A percentile compares a stretch with the other conserved stretches of the same genome.
phyloP scores from a whole-genome alignment of 2,797 vertebrate species.

The Bovichtus diacanthus region DNA sequence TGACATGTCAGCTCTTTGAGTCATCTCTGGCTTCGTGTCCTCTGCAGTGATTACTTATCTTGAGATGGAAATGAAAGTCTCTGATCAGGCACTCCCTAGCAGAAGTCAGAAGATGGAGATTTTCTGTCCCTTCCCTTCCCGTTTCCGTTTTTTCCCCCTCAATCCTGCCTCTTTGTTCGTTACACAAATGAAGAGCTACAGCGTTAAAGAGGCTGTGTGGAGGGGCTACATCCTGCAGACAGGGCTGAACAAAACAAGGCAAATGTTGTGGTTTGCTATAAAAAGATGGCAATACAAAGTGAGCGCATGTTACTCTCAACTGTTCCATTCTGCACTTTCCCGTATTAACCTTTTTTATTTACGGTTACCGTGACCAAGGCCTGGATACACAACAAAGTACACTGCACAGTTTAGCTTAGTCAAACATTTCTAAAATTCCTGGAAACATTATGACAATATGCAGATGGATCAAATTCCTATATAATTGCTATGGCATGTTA shows the following conservation, averaged over 20 bases:
- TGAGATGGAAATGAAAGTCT: constrained; percentile 31
- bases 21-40: constrained; percentile 22
- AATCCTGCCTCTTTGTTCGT: constrained; percentile 34
- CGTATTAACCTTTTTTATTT: constrained; percentile 2
- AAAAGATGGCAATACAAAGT: not conserved
- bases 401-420: too few species aligned
- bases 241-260: constrained; percentile 27
- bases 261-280: not conserved
- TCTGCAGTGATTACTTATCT: constrained; percentile 43
- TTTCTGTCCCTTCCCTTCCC: constrained; percentile 33
- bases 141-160: constrained; percentile 29
- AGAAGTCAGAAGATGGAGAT: constrained; percentile 26
- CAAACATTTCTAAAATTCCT: not conserved
- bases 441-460: not conserved
- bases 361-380: not conserved
- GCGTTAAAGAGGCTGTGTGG: constrained; percentile 45
- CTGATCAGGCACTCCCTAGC: constrained; percentile 45
- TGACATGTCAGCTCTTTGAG: constrained; percentile 35
- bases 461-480: not conserved
- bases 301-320: not conserved
- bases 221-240: constrained; percentile 47
- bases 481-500: not conserved
- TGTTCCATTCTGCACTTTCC: not conserved
- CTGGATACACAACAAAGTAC: not conserved
- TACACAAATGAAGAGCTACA: constrained; percentile 38